phyloP scores from a whole-genome alignment of 2,113 vertebrate species.

The Lamprotornis superbus region DNA sequence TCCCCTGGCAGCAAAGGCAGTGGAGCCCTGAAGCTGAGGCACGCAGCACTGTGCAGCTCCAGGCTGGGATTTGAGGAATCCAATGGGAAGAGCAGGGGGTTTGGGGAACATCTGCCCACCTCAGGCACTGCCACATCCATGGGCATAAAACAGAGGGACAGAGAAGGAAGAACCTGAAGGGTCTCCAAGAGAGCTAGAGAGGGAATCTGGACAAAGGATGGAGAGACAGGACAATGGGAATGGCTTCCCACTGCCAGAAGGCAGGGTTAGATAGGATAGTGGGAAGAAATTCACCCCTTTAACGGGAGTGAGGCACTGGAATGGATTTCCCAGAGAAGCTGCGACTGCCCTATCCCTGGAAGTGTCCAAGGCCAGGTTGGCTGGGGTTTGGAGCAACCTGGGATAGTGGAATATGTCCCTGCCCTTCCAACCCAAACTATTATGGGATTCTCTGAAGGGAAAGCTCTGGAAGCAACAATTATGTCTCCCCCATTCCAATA shows the following conservation, averaged over 20 bases:
- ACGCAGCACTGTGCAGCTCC: rapidly evolving
- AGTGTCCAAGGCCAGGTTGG: not conserved
- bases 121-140: not conserved
- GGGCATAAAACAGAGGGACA: not conserved
- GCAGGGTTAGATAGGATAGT: rapidly evolving
- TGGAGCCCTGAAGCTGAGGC: not conserved
- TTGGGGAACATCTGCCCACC: not conserved
- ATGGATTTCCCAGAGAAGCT: not conserved
- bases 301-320: not conserved
- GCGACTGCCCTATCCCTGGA: not conserved
- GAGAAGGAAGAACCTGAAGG: not conserved
- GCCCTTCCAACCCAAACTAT: not conserved
- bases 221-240: not conserved
- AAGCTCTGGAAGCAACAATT: not conserved
- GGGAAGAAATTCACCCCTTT: not conserved
- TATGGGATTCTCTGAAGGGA: not conserved
- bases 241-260: not conserved
- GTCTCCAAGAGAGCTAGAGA: not conserved
- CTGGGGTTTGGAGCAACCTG: rapidly evolving
- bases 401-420: not conserved
- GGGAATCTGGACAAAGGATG: not conserved
- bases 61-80: not conserved
- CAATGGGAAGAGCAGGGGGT: rapidly evolving
- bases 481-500: rapidly evolving
- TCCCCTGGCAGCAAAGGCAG: not conserved